Evolutionary conservation across 1,140 invertebrate species (phyloP), one percentile per base, ranked within the genome.

Genomic region (Spodoptera litura): DNA sequence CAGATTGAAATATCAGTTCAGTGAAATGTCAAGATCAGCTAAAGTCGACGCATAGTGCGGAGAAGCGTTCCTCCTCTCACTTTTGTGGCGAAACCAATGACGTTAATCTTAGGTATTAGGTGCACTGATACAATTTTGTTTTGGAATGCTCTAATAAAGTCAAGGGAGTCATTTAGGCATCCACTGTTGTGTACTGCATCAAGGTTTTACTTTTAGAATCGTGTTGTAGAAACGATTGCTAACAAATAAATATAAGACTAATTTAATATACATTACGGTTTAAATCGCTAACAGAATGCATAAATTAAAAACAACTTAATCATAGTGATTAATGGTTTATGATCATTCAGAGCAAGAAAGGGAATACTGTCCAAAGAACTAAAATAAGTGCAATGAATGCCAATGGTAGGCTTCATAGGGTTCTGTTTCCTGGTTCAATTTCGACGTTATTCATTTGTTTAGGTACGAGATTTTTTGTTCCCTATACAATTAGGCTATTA

Each of bases 1-100:
- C 61, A 77, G 66, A 77, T 77, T 68, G 61, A 77, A 77, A 77
- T 77, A 77, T 77, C 74, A 77, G 62, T 68, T 77, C 53, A 68
- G 49, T 56, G 38, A 77, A 77, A 77, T 77, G 74, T 77, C 74
- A 77, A 77, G 74, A 77, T 77, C 74, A 68, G 61, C 66, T 75
- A 58, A 74, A 75, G 59, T 58, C 38, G 31, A 77, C 74, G 61
- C 62, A 68, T 49, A 68, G 59, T 52, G 31, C 8, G 15, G 59
- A 62, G 58, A 68, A 77, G 61, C 62, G 25, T 52, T 76, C 74
- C 74, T 68, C 62, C 61, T 49, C 61, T 77, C 61, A 68, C 73
- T 64, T 77, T 56, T 56, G 52, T 77, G 68, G 61, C 25, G 74
- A 77, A 77, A 68, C 61, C 44, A 64, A 53, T 64, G 73, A 75